Base-by-base conservation (phyloP, 2,113 vertebrate species). In the Cromileptes altivelis region DNA sequence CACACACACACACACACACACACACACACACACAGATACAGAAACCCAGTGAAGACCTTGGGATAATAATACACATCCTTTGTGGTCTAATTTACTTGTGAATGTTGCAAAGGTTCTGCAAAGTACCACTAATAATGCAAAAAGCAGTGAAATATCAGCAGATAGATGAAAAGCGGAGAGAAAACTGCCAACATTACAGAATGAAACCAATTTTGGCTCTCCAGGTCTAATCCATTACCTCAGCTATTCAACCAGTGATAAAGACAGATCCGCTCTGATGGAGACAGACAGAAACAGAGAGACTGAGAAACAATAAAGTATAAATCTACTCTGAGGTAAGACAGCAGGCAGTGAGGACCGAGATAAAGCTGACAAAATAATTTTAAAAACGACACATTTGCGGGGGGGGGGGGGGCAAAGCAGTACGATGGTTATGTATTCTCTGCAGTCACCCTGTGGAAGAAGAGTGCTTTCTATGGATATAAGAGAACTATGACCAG, bases 221-320 rank as follows among this genome's bases (percentile, higher is more conserved):
- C 40, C 19, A 50, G 74, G 67, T 77, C 27, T 52, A 30, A 83
- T 71, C 60, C 56, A 70, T 77, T 82, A 45, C 50, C 57, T 64
- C 40, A 18, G 74, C 37, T 58, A 70, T 65, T 58, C 52, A 64
- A 49, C 11, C 37, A 25, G 1, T 25, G 67, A 68, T 83, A 3
- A 71, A 77, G 73, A 81, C 70, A 53, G 47, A 52, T 68, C 70
- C 8, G 79, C 57, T 70, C 57, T 19, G 50, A 50, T 19, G 33
- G 30, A 68, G 70, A 75, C 33, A n/a, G 27, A 50, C 33, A 23
- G 56, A 74, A 55, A 69, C 23, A 11, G 53, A 58, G 55, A 37
- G 45, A 25, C 53, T 13, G 40, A 52, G 42, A 55, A 67, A 68
- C 70, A 52, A 37, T 71, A 45, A 57, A 78, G 25, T 37, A 18